Evolutionary conservation across 2,797 vertebrate species (phyloP).

Genomic region (Danio jaintianensis): DNA sequence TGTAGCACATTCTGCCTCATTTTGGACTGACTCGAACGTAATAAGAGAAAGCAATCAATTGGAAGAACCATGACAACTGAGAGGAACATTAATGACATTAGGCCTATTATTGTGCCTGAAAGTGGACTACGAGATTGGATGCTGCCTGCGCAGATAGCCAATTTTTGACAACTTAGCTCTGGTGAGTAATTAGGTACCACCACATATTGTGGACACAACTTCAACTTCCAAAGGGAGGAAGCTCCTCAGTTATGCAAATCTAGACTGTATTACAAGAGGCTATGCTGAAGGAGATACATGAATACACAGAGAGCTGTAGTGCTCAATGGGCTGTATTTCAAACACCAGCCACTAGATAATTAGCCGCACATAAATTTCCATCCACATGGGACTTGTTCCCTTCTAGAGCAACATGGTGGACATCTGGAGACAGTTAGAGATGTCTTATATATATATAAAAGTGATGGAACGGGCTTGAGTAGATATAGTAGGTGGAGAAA

Average conservation of each 20-base stretch:
- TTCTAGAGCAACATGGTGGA: constrained; percentile 6
- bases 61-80: constrained; percentile 50
- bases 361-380: constrained; percentile 39
- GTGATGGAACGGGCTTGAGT: not conserved
- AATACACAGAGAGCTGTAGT: not conserved
- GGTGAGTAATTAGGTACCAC: constrained; percentile 33
- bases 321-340: constrained; percentile 7
- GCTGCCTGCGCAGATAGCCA: constrained; percentile 4
- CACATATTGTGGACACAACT: constrained; percentile 29
- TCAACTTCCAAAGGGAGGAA: constrained; percentile 26
- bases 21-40: constrained; percentile 44
- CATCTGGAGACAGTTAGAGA: constrained; percentile 33
- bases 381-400: constrained; percentile 25
- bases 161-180: constrained; percentile 45
- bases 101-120: constrained; percentile 43
- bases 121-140: constrained; percentile 38
- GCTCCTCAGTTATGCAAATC: constrained; percentile 38
- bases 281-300: constrained; percentile 15
- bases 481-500: not conserved
- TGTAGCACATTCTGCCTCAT: constrained; percentile 36
- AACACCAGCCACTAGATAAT: constrained; percentile 38
- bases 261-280: constrained; percentile 25
- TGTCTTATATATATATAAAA: constrained; percentile 18
- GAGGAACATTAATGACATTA: constrained; percentile 48
- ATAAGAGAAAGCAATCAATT: constrained; percentile 56